Conservation (phyloP, 2,888 invertebrate genomes). For the Linhomoeus sp. region DNA sequence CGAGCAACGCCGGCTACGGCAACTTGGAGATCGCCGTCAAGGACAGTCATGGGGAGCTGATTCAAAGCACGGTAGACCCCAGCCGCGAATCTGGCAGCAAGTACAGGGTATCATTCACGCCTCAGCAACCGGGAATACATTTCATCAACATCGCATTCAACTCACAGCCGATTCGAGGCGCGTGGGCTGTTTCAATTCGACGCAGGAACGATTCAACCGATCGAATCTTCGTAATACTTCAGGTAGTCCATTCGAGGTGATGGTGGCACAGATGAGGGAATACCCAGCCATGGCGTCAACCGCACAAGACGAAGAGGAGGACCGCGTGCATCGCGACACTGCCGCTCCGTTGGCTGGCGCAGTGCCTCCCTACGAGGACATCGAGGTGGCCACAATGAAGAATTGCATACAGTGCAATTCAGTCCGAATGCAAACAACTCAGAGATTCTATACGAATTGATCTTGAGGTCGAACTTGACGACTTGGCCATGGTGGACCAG, state of each 20-base stretch:
- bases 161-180: constrained; percentile 43
- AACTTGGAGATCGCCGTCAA: constrained; percentile 79
- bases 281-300: no score
- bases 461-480: not conserved
- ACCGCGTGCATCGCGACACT: constrained; percentile 38
- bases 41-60: constrained; percentile 8
- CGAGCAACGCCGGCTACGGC: constrained; percentile 87
- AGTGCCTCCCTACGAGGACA: no score
- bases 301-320: no score
- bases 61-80: constrained; percentile 4
- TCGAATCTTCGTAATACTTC: no score
- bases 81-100: constrained; percentile 17
- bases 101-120: constrained; percentile 88
- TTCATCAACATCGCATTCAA: constrained; percentile 92
- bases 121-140: constrained; percentile 78
- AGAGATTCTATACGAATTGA: no score
- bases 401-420: not conserved
- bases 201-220: no score
- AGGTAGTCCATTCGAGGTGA: constrained; percentile 52
- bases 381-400: no score
- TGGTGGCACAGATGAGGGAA: no score
- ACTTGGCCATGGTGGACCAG: no score
- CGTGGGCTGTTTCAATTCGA: no score
- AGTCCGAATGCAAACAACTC: no score
- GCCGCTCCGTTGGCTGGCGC: no score